Evolutionary conservation across 2,113 vertebrate genomes (phyloP).

Genomic region (Sapajus apella): DNA sequence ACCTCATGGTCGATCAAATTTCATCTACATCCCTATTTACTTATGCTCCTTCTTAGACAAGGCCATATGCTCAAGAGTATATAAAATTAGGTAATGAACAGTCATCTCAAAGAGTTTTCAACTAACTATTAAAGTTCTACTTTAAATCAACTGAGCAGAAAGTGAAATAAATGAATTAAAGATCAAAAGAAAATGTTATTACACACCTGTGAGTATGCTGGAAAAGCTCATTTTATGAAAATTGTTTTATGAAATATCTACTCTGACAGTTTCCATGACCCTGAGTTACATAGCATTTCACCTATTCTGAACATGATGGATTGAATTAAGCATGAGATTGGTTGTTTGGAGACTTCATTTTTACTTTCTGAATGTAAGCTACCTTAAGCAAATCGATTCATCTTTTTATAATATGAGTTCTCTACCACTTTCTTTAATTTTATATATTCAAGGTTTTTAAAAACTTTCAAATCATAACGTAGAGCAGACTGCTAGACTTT

Average conservation of each 20-base stretch:
- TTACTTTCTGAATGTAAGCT: not conserved
- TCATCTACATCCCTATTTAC: not conserved
- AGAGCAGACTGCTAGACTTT: not conserved
- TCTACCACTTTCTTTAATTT: not conserved
- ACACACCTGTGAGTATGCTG: not conserved
- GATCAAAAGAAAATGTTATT: slow-evolving; percentile 66
- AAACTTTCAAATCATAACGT: not conserved
- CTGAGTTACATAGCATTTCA: not conserved
- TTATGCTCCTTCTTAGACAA: not conserved
- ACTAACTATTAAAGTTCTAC: slow-evolving; percentile 55
- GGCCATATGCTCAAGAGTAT: not conserved
- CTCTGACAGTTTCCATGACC: slow-evolving; percentile 6
- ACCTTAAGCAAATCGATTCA: slow-evolving; percentile 11
- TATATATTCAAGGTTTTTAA: not conserved
- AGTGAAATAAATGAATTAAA: slow-evolving; percentile 67
- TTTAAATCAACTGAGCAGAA: slow-evolving; percentile 57
- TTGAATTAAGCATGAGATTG: not conserved
- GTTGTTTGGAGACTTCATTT: slow-evolving; percentile 21
- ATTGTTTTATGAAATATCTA: slow-evolving; percentile 21
- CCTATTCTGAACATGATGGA: not conserved
- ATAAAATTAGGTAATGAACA: slow-evolving; percentile 42
- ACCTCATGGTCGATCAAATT: not conserved
- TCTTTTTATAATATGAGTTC: not conserved
- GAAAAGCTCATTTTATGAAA: slow-evolving; percentile 51
- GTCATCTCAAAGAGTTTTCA: slow-evolving; percentile 32